These are phyloP conservation scores for Eudyptes chrysolophus DNA, from an alignment of 2,113 vertebrate genomes.

Conservation along the genomic window DNA sequence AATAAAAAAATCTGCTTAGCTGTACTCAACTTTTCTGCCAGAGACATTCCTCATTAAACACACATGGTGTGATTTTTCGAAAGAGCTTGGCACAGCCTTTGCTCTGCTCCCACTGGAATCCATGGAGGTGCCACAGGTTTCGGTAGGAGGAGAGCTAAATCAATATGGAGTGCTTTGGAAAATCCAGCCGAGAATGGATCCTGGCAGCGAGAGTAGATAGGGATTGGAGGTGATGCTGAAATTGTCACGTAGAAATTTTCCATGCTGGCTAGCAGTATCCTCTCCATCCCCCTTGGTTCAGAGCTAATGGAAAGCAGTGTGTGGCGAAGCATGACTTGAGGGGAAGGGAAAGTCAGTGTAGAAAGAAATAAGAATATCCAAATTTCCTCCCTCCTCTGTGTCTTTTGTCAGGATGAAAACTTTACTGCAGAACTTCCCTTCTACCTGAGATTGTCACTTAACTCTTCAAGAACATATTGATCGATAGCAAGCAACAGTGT, in stretches of 20 bases:
- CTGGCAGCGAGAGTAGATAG: slow-evolving; percentile 38
- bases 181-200: slow-evolving; percentile 25
- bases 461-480: neutral
- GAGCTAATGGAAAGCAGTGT: slow-evolving; percentile 34
- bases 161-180: slow-evolving; percentile 34
- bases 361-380: neutral
- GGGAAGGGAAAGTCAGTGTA: neutral
- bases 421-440: neutral
- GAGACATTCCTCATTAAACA: slow-evolving; percentile 40
- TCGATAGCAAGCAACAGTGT: neutral
- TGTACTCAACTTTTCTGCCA: slow-evolving; percentile 7
- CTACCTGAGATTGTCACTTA: neutral
- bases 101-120: slow-evolving; percentile 30
- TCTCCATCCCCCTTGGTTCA: neutral
- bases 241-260: slow-evolving; percentile 53
- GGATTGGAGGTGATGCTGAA: slow-evolving; percentile 54
- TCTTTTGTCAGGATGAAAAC: neutral
- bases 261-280: slow-evolving; percentile 35
- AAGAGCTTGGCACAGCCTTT: slow-evolving; percentile 23
- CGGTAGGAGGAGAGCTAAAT: neutral
- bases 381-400: neutral
- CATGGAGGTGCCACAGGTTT: slow-evolving; percentile 32
- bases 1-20: slow-evolving; percentile 9
- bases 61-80: slow-evolving; percentile 22
- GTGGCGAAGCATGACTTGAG: neutral